Evolutionary conservation across 2,888 invertebrate genomes (phyloP), one percentile per base, ranked within the genome.

Genomic region (Tipula unca): DNA sequence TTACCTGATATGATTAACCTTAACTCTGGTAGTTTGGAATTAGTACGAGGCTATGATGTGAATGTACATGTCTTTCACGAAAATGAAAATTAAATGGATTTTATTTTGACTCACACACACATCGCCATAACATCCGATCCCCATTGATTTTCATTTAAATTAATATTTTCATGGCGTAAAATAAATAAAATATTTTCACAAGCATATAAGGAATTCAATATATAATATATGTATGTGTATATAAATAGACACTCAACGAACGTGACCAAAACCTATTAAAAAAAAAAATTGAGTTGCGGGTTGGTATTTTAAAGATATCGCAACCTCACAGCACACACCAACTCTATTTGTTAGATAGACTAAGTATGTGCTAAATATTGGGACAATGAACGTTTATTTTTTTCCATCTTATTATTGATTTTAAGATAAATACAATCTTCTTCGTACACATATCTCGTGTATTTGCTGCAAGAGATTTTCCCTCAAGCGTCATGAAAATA

Each of bases 341-440:
- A 17, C 48, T 6, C 48, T 17, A 54, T 54, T 17, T 48, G n/a
- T 48, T 48, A 48, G 25, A 25, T 25, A 69, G 20, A 25, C 69
- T 69, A 69, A 48, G n/a, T 48, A 48, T 69, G 69, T 69, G 69
- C 69, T 25, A 69, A 69, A 69, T 69, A 69, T 69, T 69, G 69
- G 69, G 25, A 69, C 25, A 69, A 69, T 69, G 25, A 25, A 69
- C 25, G 25, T 6, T n/a, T 48, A n/a, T n/a, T 48, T 48, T 48
- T 17, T 10, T 39, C 13, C 39, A 48, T 48, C 48, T 14, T 48
- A 69, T 25, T 69, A 69, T 69, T 69, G 69, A 69, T 69, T 69
- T 69, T 69, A 69, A 69, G 69, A 69, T 69, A 69, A 69, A 69
- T 69, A 69, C 20, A 69, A 69, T 69, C 25, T 69, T 69, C 69